These are phyloP conservation scores for Astyanax mexicanus DNA, from an alignment of 2,797 vertebrate genomes.

Conservation along the genomic window DNA sequence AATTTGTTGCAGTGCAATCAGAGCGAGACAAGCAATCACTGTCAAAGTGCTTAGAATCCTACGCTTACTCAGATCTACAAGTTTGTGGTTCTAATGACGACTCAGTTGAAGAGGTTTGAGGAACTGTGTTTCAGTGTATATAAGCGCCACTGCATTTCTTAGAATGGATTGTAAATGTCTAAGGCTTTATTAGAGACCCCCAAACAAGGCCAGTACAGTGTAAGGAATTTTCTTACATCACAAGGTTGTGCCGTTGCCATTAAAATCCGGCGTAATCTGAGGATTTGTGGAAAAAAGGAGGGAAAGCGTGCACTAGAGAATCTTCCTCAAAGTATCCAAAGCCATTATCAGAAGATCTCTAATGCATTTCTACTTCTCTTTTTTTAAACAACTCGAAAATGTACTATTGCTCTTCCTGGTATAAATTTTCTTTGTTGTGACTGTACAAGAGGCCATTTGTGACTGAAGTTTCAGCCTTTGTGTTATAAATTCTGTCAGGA, in stretches of 20 bases:
- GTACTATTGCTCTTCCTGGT: background rate
- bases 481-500: background rate
- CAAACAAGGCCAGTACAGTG: too few relatives aligned
- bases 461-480: background rate
- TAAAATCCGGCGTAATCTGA: background rate
- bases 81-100: slow-evolving; percentile 30
- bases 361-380: background rate
- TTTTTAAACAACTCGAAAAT: background rate
- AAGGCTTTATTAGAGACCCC: background rate
- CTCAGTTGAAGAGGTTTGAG: background rate
- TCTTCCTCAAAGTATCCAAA: background rate
- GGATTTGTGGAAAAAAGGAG: background rate
- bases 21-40: slow-evolving; percentile 41
- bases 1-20: slow-evolving; percentile 8
- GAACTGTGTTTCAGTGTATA: slow-evolving; percentile 24
- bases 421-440: background rate
- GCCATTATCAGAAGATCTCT: background rate
- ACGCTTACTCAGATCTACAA: slow-evolving; percentile 2
- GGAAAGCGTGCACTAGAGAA: background rate
- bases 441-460: background rate
- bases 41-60: background rate
- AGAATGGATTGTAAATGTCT: slow-evolving; percentile 27
- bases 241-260: background rate
- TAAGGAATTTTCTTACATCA: too few relatives aligned
- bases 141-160: background rate